A percentile compares a stretch with the other conserved stretches of the same genome.
Conservation (phyloP, 1,140 invertebrate genomes). For the Venturia canescens region DNA sequence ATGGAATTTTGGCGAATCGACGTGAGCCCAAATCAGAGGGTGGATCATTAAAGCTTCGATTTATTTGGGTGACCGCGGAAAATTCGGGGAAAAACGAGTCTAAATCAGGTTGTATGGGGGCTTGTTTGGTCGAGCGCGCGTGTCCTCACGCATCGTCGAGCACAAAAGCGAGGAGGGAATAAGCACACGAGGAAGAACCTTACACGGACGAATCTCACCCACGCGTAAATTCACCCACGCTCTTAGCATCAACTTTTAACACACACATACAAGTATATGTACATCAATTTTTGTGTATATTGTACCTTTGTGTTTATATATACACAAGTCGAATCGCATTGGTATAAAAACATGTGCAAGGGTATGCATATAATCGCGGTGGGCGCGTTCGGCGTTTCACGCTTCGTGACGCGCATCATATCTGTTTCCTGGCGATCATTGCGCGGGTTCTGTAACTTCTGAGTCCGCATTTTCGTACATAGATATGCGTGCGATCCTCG, state of each 20-base stretch:
- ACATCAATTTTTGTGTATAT: slow-evolving; percentile 40
- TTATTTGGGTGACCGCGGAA: not conserved
- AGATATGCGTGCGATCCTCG: slow-evolving; percentile 35
- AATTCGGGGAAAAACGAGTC: not conserved
- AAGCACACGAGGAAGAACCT: slow-evolving; percentile 34
- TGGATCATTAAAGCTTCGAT: not conserved
- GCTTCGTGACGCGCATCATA: slow-evolving; percentile 73
- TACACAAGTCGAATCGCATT: slow-evolving; percentile 41
- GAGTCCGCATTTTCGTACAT: not conserved
- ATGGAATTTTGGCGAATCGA: not conserved
- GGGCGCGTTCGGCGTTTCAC: slow-evolving; percentile 69
- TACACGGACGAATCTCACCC: slow-evolving; percentile 45
- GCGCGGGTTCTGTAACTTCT: slow-evolving; percentile 51
- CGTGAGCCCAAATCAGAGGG: not conserved
- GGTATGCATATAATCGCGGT: slow-evolving; percentile 64
- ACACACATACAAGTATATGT: not conserved
- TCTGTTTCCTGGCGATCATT: slow-evolving; percentile 69
- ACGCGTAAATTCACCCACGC: slow-evolving; percentile 49
- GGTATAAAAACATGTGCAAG: slow-evolving; percentile 36
- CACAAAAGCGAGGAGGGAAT: slow-evolving; percentile 24
- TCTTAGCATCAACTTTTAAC: slow-evolving; percentile 38
- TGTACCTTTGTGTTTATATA: slow-evolving; percentile 32
- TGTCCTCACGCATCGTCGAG: slow-evolving; percentile 36
- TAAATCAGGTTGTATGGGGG: not conserved
- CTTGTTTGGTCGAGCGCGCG: slow-evolving; percentile 27